Evolutionary conservation across 1,140 invertebrate genomes (phyloP).

Genomic region (Bombyx mandarina): DNA sequence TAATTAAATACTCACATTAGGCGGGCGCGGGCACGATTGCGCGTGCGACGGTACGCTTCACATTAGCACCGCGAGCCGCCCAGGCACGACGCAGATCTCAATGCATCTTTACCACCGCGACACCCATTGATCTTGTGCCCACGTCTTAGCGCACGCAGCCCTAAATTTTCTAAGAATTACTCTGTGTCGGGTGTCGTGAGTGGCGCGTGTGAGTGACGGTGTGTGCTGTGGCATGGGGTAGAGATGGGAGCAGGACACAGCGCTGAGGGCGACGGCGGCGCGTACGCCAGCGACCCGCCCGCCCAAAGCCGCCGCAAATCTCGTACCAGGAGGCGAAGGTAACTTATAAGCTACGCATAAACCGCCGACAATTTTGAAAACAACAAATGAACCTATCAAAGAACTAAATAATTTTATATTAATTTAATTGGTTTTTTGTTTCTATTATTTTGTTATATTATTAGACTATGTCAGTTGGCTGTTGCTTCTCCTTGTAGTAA

Average conservation of each 20-base stretch:
- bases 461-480: not conserved
- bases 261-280: slow-evolving; percentile 50
- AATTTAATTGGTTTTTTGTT: not conserved
- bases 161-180: not conserved
- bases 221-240: slow-evolving; percentile 61
- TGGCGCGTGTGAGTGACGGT: slow-evolving; percentile 37
- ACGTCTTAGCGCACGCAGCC: not conserved
- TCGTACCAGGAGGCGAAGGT: slow-evolving; percentile 54
- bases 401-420: not conserved
- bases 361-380: not conserved
- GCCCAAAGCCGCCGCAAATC: slow-evolving; percentile 43
- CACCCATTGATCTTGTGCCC: slow-evolving; percentile 16
- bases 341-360: slow-evolving; percentile 7
- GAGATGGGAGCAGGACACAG: slow-evolving; percentile 60
- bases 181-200: slow-evolving; percentile 28
- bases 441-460: not conserved
- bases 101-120: slow-evolving; percentile 21
- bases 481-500: not conserved
- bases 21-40: slow-evolving; percentile 33
- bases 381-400: not conserved
- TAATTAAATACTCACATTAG: slow-evolving; percentile 20
- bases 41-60: slow-evolving; percentile 57
- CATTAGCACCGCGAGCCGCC: slow-evolving; percentile 50
- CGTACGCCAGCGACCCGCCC: slow-evolving; percentile 59
- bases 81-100: slow-evolving; percentile 39